These are phyloP conservation scores for Hemitrygon akajei DNA, from an alignment of 2,797 vertebrate genomes.

Conservation along the genomic window DNA sequence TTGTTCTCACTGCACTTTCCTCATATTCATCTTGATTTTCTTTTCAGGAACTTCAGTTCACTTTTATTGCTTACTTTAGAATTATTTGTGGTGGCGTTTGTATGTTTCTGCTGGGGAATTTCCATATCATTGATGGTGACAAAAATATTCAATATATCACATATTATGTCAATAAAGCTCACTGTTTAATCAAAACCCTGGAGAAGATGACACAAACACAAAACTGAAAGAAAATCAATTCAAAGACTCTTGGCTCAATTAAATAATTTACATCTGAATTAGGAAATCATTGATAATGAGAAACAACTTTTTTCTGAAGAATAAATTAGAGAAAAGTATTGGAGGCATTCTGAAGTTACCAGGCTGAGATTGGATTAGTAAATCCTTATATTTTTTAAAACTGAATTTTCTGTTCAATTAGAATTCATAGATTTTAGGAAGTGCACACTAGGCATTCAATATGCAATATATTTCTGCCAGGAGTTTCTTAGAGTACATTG, in stretches of 20 bases:
- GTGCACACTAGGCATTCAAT: background rate
- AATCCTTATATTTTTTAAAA: background rate
- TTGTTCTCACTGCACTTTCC: too few species aligned
- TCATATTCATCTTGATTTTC: background rate
- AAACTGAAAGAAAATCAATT: constrained; percentile 13
- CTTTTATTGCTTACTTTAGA: background rate
- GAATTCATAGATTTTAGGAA: background rate
- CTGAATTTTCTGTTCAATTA: background rate
- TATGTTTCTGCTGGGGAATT: background rate
- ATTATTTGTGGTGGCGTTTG: background rate
- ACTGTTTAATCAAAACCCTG: background rate
- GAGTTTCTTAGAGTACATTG: background rate
- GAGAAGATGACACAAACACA: background rate
- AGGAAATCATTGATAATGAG: background rate
- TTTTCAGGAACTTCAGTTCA: background rate
- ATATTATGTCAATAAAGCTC: background rate
- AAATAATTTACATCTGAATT: background rate
- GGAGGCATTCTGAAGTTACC: background rate
- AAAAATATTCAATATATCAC: background rate
- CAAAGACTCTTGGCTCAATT: constrained; percentile 9
- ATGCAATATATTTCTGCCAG: background rate
- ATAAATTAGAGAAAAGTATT: background rate
- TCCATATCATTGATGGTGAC: background rate
- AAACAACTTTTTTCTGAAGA: background rate
- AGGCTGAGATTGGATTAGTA: background rate